Evolutionary conservation across 2,888 invertebrate genomes (phyloP).

Genomic region (Brachypterus glaber): DNA sequence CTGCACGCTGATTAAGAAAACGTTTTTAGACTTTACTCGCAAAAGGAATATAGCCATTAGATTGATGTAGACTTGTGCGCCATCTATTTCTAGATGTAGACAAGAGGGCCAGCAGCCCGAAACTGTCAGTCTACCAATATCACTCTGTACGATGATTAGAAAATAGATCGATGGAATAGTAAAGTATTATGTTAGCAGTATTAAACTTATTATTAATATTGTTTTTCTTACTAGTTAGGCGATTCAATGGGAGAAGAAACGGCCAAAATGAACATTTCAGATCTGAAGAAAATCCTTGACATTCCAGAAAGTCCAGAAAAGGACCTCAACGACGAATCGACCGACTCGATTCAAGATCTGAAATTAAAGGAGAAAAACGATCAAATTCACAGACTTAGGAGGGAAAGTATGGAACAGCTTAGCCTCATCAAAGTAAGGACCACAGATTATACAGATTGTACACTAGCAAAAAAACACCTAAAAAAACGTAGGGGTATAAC

Average conservation of each 20-base stretch:
- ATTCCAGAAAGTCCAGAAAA: conserved; percentile 47
- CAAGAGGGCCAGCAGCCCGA: too few species aligned
- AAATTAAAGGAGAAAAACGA: conserved; percentile 16
- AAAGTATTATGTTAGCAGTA: conserved; percentile 7
- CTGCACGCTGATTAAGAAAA: too few species aligned
- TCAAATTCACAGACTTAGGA: conserved; percentile 55
- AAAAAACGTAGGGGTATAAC: too few species aligned
- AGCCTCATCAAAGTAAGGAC: conserved; percentile 81
- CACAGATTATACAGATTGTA: too few species aligned
- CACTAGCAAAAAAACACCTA: too few species aligned
- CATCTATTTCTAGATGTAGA: too few species aligned
- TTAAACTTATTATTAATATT: conserved; percentile 7
- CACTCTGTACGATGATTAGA: too few species aligned
- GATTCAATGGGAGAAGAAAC: conserved; percentile 90
- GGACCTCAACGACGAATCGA: conserved; percentile 20
- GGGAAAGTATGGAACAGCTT: conserved; percentile 94
- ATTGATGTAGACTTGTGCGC: too few species aligned
- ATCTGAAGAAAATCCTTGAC: conserved; percentile 75
- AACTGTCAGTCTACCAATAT: too few species aligned
- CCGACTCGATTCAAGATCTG: conserved; percentile 14
- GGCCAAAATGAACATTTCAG: conserved; percentile 86
- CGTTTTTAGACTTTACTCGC: too few species aligned
- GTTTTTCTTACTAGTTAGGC: conserved; percentile 50
- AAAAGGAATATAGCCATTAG: too few species aligned
- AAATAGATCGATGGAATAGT: too few species aligned